Evolutionary conservation across 1,140 invertebrate genomes (phyloP), one percentile per base, ranked within the genome.

Genomic region (Drosophila sturtevanti): DNA sequence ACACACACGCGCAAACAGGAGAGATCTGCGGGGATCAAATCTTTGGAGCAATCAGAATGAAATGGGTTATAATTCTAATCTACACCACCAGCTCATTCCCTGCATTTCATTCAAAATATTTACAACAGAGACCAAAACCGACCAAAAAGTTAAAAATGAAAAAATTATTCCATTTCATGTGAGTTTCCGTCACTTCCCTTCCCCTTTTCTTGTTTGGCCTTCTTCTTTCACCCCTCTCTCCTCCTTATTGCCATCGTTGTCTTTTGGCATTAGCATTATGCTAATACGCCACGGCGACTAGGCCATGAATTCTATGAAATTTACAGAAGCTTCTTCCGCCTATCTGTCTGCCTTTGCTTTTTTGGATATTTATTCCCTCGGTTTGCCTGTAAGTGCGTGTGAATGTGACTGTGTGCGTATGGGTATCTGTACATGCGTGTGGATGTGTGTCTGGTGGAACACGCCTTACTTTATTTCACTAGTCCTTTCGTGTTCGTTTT

Each of bases 381-480:
- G 21, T 52, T 27, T 31, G 54, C 14, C 37, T 48, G 24, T 24
- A 37, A 21, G 24, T 35, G 27, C 27, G 27, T 31, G 27, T 65
- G 44, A 59, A n/a, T n/a, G 52, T 64, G 24, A 44, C 18, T 58
- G 56, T 68, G 51, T 55, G 37, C 31, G 56, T 62, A 38, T 63
- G 21, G n/a, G 66, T 65, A 37, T 51, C 48, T 66, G 44, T 61
- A 31, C 7, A 34, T 58, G 51, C 21, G 56, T 54, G 14, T 67
- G 18, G 56, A 24, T 58, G n/a, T 73, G 58, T 38, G 27, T 44
- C 18, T 58, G 44, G 27, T 31, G 70, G 79, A 60, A 79, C 81
- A 86, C 81, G 81, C 81, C 81, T 86, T 87, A 63, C 72, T 85
- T 75, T 63, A 14, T 22, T 37, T 35, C 41, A 38, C 51, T 60